Evolutionary conservation across 2,797 vertebrate genomes (phyloP).

Genomic region (Acropternis orthonyx): DNA sequence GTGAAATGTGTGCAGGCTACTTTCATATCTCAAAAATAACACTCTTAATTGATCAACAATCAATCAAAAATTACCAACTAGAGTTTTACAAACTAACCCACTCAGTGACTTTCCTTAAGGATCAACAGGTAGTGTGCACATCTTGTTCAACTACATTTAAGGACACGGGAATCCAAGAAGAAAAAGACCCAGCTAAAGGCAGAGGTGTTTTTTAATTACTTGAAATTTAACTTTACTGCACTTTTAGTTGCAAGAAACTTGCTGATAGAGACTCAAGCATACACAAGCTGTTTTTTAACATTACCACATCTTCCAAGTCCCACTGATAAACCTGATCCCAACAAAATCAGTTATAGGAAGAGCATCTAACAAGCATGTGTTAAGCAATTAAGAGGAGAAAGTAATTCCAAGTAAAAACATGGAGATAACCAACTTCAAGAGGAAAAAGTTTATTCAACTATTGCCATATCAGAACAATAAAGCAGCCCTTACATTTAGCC

Average conservation of each 20-base stretch:
- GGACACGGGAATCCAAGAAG: background rate
- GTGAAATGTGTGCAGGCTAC: background rate
- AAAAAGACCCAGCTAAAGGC: background rate
- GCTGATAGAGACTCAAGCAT: background rate
- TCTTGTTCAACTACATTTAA: background rate
- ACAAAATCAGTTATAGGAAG: background rate
- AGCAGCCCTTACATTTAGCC: slow-evolving; percentile 74
- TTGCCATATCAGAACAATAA: slow-evolving; percentile 74
- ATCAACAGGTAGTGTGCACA: rapidly evolving
- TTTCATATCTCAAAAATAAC: background rate
- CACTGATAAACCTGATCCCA: background rate
- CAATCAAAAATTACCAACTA: background rate
- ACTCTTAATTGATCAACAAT: background rate
- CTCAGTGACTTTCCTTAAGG: background rate
- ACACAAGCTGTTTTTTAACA: background rate
- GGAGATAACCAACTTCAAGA: slow-evolving; percentile 66
- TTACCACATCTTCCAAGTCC: background rate
- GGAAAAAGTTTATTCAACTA: slow-evolving; percentile 77
- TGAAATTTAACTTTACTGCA: background rate
- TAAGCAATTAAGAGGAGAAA: slow-evolving; percentile 28
- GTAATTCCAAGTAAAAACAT: slow-evolving; percentile 73
- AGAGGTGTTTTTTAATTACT: background rate
- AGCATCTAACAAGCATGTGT: background rate
- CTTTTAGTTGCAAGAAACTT: background rate
- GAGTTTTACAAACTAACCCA: background rate